A percentile compares a stretch with the other conserved stretches of the same genome.
These are phyloP conservation scores for Lepidurus couesii DNA, from an alignment of 1,140 invertebrate species.

Conservation along the genomic window DNA sequence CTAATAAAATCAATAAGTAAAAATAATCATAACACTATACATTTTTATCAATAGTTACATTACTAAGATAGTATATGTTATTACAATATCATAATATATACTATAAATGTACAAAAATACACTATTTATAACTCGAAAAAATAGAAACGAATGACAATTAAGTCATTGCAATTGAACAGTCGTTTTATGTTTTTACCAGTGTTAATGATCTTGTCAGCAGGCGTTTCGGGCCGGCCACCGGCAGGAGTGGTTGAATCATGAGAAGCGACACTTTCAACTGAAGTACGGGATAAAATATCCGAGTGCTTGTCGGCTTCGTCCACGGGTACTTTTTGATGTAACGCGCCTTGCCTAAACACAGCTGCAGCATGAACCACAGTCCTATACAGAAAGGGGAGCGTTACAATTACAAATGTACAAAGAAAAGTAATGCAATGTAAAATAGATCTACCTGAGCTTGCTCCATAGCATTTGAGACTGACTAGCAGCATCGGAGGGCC, in stretches of 20 bases:
- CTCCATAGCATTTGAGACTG: constrained; percentile 83
- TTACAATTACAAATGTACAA: not conserved
- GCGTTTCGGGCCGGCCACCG: constrained; percentile 26
- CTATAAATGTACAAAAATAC: too few species aligned
- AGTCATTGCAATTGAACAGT: not conserved
- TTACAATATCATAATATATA: too few species aligned
- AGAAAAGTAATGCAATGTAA: not conserved
- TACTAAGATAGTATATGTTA: too few species aligned
- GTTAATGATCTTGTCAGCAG: constrained; percentile 21
- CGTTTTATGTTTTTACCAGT: not conserved
- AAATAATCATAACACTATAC: not conserved
- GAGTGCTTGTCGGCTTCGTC: constrained; percentile 14
- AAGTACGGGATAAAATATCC: constrained; percentile 42
- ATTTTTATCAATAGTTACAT: too few species aligned
- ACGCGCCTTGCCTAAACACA: not conserved
- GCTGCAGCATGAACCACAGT: constrained; percentile 86
- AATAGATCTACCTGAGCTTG: constrained; percentile 54
- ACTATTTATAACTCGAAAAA: not conserved
- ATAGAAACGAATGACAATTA: not conserved
- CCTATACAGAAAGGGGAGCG: constrained; percentile 43
- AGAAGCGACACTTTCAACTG: constrained; percentile 41
- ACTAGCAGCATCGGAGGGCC: constrained; percentile 81
- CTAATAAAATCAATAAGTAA: constrained; percentile 2
- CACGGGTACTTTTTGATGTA: not conserved
- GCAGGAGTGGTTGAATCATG: constrained; percentile 35